These are phyloP conservation scores for Menidia menidia DNA, from an alignment of 2,797 vertebrate species.

Conservation along the genomic window DNA sequence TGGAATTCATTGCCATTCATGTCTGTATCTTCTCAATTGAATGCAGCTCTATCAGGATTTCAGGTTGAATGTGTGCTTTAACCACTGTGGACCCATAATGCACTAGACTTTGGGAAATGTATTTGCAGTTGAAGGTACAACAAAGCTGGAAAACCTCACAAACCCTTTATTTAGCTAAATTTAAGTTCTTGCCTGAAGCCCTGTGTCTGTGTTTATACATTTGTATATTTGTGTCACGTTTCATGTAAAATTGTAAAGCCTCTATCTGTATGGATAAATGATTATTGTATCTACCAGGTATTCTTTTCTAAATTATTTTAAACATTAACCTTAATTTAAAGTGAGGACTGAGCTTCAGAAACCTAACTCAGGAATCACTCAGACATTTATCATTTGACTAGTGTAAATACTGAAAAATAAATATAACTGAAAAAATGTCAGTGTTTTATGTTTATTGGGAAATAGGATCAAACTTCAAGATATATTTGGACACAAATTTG, in stretches of 20 bases:
- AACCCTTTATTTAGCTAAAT: too few species aligned
- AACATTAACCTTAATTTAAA: conserved; percentile 23
- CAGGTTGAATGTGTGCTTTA: background rate
- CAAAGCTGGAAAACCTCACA: background rate
- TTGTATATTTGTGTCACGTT: conserved; percentile 41
- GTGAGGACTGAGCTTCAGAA: conserved; percentile 2
- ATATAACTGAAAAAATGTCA: background rate
- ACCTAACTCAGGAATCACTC: conserved; percentile 26
- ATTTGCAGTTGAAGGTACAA: background rate
- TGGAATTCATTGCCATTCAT: background rate
- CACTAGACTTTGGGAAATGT: background rate
- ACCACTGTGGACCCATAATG: background rate
- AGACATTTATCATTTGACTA: conserved; percentile 25
- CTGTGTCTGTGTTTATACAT: conserved; percentile 23
- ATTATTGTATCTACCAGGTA: conserved; percentile 33
- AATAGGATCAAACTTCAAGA: background rate
- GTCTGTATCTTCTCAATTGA: background rate
- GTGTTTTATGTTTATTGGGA: conserved; percentile 4
- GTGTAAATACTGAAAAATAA: conserved; percentile 44
- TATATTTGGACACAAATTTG: conserved; percentile 15
- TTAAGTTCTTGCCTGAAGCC: background rate
- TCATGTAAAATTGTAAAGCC: conserved; percentile 41
- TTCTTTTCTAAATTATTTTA: conserved; percentile 45
- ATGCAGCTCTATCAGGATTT: background rate
- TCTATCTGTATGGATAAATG: conserved; percentile 18